Evolutionary conservation across 2,113 vertebrate genomes (phyloP).

Genomic region (Prionailurus viverrinus): DNA sequence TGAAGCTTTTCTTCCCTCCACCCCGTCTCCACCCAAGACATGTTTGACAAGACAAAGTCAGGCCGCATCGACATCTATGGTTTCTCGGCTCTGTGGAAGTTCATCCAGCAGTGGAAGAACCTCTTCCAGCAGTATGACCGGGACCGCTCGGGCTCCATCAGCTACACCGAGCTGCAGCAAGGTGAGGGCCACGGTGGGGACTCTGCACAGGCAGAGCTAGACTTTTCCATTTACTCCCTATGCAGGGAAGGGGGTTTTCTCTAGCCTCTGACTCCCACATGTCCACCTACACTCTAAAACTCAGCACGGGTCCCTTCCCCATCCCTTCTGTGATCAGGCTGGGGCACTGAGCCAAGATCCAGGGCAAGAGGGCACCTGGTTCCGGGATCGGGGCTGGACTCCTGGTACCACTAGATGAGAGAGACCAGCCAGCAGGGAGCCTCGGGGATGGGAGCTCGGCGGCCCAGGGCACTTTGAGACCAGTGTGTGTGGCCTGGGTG

Average conservation of each 20-base stretch:
- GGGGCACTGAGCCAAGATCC: neutral
- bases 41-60: slow-evolving; percentile 95
- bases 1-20: neutral
- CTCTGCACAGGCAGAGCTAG: neutral
- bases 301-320: neutral
- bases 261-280: neutral
- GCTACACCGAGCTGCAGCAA: slow-evolving; percentile 93
- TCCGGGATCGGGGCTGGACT: neutral
- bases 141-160: slow-evolving; percentile 94
- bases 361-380: neutral
- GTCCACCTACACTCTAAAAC: neutral
- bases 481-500: neutral
- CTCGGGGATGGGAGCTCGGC: neutral
- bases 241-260: neutral
- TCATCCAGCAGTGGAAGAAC: slow-evolving; percentile 94
- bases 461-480: neutral
- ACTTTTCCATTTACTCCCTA: neutral
- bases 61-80: slow-evolving; percentile 94
- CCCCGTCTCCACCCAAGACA: slow-evolving; percentile 87
- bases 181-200: slow-evolving; percentile 85
- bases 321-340: neutral
- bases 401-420: neutral
- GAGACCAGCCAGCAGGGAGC: neutral
- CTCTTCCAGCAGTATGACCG: slow-evolving; percentile 97
- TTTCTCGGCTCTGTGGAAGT: slow-evolving; percentile 95